Conservation (phyloP, 2,888 invertebrate species). For the Uloborus plumipes region DNA sequence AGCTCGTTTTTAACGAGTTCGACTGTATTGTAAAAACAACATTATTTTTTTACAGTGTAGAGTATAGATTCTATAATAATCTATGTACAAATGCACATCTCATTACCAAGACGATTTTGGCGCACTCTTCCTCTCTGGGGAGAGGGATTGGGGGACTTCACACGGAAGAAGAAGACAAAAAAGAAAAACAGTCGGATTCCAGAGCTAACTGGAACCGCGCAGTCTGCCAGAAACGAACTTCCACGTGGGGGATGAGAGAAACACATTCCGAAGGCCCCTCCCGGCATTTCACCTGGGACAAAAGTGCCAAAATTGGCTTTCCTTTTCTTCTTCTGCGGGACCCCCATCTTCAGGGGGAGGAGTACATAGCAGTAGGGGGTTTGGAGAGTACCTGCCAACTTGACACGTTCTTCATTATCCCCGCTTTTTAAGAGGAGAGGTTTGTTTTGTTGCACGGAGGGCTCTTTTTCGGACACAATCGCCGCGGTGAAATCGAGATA, state of each 20-base stretch:
- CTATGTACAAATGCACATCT: too few species aligned
- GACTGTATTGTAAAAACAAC: too few species aligned
- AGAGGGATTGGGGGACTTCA: not conserved
- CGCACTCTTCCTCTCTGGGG: constrained; percentile 14
- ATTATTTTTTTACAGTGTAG: too few species aligned
- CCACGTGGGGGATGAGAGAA: not conserved
- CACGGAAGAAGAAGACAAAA: not conserved
- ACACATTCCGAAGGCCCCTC: constrained; percentile 33
- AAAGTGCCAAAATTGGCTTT: constrained; percentile 57
- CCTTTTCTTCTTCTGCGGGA: constrained; percentile 1
- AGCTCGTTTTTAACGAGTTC: too few species aligned
- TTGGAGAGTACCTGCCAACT: constrained; percentile 3
- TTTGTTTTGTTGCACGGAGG: too few species aligned
- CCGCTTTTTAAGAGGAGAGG: not conserved
- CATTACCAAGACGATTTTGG: too few species aligned
- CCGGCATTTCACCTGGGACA: constrained; percentile 50
- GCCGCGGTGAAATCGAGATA: too few species aligned
- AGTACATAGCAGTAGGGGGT: not conserved
- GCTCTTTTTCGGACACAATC: too few species aligned
- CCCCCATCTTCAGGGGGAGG: not conserved
- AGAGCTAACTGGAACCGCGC: constrained; percentile 39
- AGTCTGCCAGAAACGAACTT: constrained; percentile 44
- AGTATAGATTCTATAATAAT: too few species aligned
- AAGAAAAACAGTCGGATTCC: constrained; percentile 20
- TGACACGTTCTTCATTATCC: constrained; percentile 8